These are phyloP conservation scores for Grammomys dolichurus DNA, from an alignment of 2,113 vertebrate species.

Conservation along the genomic window DNA sequence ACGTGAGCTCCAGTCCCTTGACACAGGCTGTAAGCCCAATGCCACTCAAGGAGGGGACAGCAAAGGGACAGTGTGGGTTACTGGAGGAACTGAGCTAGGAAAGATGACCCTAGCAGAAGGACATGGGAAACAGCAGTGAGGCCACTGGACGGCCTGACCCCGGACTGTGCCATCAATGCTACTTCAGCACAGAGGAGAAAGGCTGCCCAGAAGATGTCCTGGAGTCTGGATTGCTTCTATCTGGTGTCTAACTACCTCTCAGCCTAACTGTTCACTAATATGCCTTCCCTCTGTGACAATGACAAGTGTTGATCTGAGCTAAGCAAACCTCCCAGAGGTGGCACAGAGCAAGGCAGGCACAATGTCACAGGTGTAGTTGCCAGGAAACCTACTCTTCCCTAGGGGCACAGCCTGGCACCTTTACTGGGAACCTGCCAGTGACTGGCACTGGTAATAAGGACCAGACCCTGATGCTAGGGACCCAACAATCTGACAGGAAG, in stretches of 20 bases:
- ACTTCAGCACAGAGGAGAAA: neutral
- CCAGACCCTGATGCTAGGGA: no score
- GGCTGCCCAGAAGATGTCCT: neutral
- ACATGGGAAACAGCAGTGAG: neutral
- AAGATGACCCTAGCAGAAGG: neutral
- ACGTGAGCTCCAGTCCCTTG: neutral
- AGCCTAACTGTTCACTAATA: neutral
- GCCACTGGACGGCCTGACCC: no score
- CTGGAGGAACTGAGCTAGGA: neutral
- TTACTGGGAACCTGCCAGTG: neutral
- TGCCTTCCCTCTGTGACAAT: neutral
- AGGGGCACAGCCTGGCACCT: neutral
- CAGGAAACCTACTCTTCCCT: neutral
- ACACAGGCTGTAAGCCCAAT: neutral
- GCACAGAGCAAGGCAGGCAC: neutral
- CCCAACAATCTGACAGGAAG: neutral
- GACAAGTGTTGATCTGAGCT: neutral
- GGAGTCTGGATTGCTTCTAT: neutral
- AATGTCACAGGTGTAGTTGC: accelerated
- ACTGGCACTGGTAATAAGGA: neutral
- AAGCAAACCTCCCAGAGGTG: neutral
- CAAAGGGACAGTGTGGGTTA: neutral
- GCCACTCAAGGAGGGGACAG: neutral
- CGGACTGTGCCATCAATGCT: neutral
- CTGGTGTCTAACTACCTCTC: neutral